Evolutionary conservation across 2,888 invertebrate genomes (phyloP).

Genomic region (Archips xylosteana): DNA sequence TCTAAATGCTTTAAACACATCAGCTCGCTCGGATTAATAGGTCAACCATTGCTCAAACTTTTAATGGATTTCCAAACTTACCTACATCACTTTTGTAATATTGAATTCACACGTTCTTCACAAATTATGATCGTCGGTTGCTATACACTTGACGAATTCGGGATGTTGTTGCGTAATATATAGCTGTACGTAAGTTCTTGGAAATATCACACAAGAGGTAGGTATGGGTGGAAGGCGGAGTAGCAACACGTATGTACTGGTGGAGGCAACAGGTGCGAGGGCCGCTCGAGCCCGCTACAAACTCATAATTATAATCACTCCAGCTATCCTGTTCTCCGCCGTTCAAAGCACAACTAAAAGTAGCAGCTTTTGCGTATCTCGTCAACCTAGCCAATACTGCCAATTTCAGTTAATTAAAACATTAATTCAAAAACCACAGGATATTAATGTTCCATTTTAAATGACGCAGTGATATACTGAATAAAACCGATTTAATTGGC

Average conservation of each 20-base stretch:
- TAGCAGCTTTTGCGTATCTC: conserved; percentile 7
- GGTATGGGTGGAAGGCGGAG: conserved; percentile 58
- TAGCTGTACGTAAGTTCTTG: conserved; percentile 68
- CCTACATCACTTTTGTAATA: conserved; percentile 35
- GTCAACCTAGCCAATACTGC: conserved; percentile 24
- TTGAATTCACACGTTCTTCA: conserved; percentile 21
- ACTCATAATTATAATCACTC: conserved; percentile 77
- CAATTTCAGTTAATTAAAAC: conserved; percentile 52
- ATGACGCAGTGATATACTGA: conserved; percentile 58
- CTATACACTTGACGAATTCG: neutral
- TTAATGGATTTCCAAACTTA: conserved; percentile 38
- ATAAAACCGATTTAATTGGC: conserved; percentile 77
- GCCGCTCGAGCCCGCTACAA: conserved; percentile 66
- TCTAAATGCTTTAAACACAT: conserved; percentile 41
- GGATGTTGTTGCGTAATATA: conserved; percentile 60
- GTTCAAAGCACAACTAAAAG: conserved; percentile 29
- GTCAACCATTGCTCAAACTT: conserved; percentile 37
- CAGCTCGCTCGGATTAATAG: conserved; percentile 39
- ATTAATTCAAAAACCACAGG: conserved; percentile 72
- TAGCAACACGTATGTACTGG: conserved; percentile 74
- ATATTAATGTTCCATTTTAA: conserved; percentile 71
- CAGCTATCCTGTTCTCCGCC: conserved; percentile 45
- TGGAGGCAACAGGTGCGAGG: conserved; percentile 79
- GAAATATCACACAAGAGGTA: conserved; percentile 79
- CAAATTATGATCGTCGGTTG: conserved; percentile 5